Conservation (phyloP, 2,888 invertebrate genomes). For the Busseola fusca region DNA sequence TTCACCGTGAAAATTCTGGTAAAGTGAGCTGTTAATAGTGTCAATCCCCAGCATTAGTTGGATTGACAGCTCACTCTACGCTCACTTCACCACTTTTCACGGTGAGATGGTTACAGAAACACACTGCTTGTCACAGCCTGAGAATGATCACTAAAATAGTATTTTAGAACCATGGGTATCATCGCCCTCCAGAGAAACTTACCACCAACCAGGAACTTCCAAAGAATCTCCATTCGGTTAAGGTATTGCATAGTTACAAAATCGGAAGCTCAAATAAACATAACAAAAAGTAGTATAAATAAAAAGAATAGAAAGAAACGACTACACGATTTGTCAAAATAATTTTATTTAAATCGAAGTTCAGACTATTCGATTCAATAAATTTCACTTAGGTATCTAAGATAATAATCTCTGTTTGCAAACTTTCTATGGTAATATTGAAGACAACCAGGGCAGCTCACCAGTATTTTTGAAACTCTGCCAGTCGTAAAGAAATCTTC, state of each 20-base stretch:
- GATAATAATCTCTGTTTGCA: background rate
- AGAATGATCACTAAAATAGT: background rate
- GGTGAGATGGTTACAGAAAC: too few species aligned
- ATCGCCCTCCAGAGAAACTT: background rate
- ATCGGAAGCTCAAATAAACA: background rate
- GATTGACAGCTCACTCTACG: too few species aligned
- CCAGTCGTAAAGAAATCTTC: constrained; percentile 94
- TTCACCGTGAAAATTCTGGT: too few species aligned
- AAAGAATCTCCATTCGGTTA: background rate
- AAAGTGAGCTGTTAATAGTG: too few species aligned
- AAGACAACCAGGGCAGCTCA: constrained; percentile 94
- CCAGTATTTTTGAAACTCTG: constrained; percentile 94
- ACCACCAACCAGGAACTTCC: background rate
- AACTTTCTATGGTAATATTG: constrained; percentile 90
- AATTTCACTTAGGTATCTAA: constrained; percentile 7
- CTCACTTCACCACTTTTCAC: too few species aligned
- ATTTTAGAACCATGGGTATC: background rate
- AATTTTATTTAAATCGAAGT: constrained; percentile 33
- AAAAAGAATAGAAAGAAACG: background rate
- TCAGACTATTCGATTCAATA: constrained; percentile 32
- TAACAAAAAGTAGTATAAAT: background rate
- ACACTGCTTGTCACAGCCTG: too few species aligned
- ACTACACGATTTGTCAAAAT: background rate
- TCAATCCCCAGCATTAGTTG: too few species aligned
- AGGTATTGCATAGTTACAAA: too few species aligned